These are phyloP conservation scores for Molorchus minor DNA, from an alignment of 2,888 invertebrate species.

Conservation along the genomic window DNA sequence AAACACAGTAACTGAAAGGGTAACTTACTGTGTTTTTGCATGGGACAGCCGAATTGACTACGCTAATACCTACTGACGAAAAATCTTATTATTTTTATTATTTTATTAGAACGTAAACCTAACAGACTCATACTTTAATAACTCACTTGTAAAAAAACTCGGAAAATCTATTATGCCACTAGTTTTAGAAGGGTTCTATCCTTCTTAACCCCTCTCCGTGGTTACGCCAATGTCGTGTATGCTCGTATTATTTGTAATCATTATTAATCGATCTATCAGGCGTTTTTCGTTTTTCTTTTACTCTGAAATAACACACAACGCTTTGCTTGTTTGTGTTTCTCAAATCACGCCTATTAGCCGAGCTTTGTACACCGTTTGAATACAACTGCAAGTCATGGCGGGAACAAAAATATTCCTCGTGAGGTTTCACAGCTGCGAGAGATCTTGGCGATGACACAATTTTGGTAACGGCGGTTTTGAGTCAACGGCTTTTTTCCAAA, in stretches of 20 bases:
- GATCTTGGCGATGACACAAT: slow-evolving; percentile 10
- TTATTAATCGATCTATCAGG: slow-evolving; percentile 17
- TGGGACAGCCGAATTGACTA: no score
- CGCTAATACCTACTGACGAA: no score
- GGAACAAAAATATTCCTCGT: background rate
- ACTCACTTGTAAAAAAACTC: no score
- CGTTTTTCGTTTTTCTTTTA: slow-evolving; percentile 3
- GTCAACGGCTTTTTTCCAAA: slow-evolving; percentile 4
- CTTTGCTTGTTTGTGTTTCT: slow-evolving; percentile 21
- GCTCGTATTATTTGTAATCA: slow-evolving; percentile 18
- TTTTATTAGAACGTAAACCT: no score
- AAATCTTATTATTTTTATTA: no score
- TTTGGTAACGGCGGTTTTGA: slow-evolving; percentile 1
- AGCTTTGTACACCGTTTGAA: slow-evolving; percentile 2
- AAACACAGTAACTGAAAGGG: no score
- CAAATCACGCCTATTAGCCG: slow-evolving; percentile 18
- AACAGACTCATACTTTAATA: no score
- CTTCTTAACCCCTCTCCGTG: no score
- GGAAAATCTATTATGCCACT: no score
- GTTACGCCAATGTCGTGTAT: background rate
- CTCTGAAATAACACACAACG: background rate
- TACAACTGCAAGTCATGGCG: slow-evolving; percentile 13
- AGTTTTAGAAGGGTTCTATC: no score
- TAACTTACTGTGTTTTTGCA: no score
- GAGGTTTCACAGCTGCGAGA: slow-evolving; percentile 4